A percentile compares a stretch with the other conserved stretches of the same genome.
These are phyloP conservation scores for Paramacrobiotus metropolitanus DNA, from an alignment of 1,140 invertebrate species.

Conservation along the genomic window DNA sequence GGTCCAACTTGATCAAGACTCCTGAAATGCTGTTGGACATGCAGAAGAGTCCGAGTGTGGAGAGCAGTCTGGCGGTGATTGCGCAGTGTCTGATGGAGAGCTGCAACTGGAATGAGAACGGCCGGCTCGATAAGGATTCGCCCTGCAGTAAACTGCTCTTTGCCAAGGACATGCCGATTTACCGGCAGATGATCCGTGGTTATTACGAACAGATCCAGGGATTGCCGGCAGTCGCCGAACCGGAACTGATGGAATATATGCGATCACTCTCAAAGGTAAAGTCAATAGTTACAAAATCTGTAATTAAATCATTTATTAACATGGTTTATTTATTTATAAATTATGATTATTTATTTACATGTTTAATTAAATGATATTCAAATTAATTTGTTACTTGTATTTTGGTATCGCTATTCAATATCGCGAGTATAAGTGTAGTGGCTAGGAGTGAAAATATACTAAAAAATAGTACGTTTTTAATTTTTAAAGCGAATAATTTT, in stretches of 20 bases:
- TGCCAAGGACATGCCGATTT: constrained; percentile 75
- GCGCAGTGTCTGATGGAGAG: constrained; percentile 91
- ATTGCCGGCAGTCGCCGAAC: constrained; percentile 64
- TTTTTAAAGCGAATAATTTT: no score
- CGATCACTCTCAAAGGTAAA: constrained; percentile 15
- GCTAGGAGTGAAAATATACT: no score
- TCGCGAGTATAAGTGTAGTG: no score
- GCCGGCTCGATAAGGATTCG: constrained; percentile 63
- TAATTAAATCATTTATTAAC: no score
- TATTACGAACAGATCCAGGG: constrained; percentile 63
- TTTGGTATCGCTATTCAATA: no score
- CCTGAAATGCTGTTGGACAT: constrained; percentile 91
- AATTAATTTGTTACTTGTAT: no score
- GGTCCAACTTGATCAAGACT: constrained; percentile 92
- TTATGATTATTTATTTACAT: no score
- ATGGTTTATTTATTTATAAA: no score
- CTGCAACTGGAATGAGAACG: constrained; percentile 60
- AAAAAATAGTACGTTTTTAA: no score
- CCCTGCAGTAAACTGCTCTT: constrained; percentile 81
- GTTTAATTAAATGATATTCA: no score
- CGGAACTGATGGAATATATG: constrained; percentile 31
- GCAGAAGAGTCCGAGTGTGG: constrained; percentile 67
- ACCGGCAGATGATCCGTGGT: constrained; percentile 44
- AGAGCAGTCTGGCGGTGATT: constrained; percentile 74
- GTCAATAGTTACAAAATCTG: background rate